These are phyloP conservation scores for Leptoteleia sp. DNA, from an alignment of 1,140 invertebrate species.

Conservation along the genomic window DNA sequence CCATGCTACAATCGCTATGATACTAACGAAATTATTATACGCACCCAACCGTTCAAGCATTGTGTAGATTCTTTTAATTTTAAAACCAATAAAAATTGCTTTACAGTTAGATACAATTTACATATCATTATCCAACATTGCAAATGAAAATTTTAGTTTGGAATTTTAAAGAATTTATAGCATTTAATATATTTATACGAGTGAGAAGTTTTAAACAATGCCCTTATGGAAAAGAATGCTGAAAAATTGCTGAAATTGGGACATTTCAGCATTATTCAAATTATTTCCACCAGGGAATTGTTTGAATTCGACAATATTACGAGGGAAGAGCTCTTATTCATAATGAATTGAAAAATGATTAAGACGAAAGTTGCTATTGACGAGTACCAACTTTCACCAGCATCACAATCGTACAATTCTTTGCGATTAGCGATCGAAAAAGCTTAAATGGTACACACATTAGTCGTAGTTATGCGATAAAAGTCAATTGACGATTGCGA, in stretches of 20 bases:
- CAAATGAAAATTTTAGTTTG: too few relatives aligned
- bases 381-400: conserved; percentile 49
- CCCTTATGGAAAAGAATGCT: too few relatives aligned
- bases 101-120: too few relatives aligned
- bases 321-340: conserved; percentile 9
- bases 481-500: conserved; percentile 49
- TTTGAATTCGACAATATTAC: conserved; percentile 5
- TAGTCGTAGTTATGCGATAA: conserved; percentile 50
- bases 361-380: conserved; percentile 44
- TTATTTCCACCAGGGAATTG: too few relatives aligned
- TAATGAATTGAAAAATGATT: conserved; percentile 48
- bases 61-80: too few relatives aligned
- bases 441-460: conserved; percentile 44
- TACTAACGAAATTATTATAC: not conserved
- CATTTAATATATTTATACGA: too few relatives aligned
- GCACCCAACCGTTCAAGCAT: not conserved
- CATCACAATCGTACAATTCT: conserved; percentile 36
- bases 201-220: too few relatives aligned
- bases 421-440: conserved; percentile 45
- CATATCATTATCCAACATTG: not conserved
- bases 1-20: conserved; percentile 12
- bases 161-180: too few relatives aligned
- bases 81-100: too few relatives aligned
- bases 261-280: too few relatives aligned
- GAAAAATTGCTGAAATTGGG: too few relatives aligned